Evolutionary conservation across 2,113 vertebrate species (phyloP).

Genomic region (Myrmecophaga tridactyla): DNA sequence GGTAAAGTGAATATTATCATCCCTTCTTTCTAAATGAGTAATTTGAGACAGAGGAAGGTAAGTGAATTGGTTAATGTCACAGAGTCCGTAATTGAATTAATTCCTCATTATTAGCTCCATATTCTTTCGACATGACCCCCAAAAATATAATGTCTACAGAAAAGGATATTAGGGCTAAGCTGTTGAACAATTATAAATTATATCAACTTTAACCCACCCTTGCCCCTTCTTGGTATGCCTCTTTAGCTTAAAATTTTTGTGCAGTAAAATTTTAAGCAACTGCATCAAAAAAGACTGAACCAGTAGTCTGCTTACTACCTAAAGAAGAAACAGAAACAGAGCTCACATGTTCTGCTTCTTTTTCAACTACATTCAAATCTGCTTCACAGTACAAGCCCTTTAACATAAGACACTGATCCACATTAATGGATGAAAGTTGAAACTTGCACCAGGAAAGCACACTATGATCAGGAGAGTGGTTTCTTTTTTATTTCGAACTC

Average conservation of each 20-base stretch:
- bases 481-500: constrained; percentile 13
- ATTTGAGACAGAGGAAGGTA: not conserved
- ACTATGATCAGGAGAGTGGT: not conserved
- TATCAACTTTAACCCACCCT: not conserved
- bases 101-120: not conserved
- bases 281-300: not conserved
- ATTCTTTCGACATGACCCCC: not conserved
- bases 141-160: not conserved
- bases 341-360: not conserved
- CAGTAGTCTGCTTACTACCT: not conserved
- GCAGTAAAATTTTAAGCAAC: constrained; percentile 30
- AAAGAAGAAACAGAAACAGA: not conserved
- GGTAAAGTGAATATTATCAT: not conserved
- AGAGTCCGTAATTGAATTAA: not conserved
- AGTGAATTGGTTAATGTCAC: not conserved
- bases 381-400: not conserved
- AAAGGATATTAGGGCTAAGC: not conserved
- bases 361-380: not conserved
- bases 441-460: not conserved
- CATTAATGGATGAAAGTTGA: not conserved
- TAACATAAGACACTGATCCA: not conserved
- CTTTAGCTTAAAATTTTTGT: not conserved
- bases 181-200: not conserved
- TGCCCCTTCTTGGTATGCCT: not conserved
- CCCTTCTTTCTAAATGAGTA: constrained; percentile 6